A percentile compares a stretch with the other conserved stretches of the same genome.
phyloP scores from a whole-genome alignment of 2,888 invertebrate genomes.

The Heteropelma amictum region DNA sequence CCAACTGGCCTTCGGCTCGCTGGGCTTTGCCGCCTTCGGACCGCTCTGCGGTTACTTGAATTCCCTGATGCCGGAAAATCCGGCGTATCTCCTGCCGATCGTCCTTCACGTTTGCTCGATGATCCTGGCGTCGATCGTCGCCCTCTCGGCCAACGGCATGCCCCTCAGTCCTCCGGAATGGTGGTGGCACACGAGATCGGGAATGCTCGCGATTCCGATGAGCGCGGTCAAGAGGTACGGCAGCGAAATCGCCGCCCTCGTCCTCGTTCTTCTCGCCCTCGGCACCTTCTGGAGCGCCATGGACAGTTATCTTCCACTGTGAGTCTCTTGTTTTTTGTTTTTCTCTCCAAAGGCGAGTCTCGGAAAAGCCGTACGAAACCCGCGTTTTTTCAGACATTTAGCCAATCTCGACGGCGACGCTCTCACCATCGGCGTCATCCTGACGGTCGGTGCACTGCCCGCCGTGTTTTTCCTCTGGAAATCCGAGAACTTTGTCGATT shows the following conservation, averaged over 20 bases:
- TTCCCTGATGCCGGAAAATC: slow-evolving; percentile 56
- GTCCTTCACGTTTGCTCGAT: slow-evolving; percentile 80
- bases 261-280: slow-evolving; percentile 84
- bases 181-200: slow-evolving; percentile 92
- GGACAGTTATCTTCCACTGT: slow-evolving; percentile 88
- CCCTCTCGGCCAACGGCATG: slow-evolving; percentile 80
- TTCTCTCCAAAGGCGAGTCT: no score
- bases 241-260: slow-evolving; percentile 85
- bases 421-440: slow-evolving; percentile 83
- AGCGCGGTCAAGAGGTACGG: slow-evolving; percentile 87
- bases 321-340: slow-evolving; percentile 10
- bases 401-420: slow-evolving; percentile 80
- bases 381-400: slow-evolving; percentile 82
- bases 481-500: slow-evolving; percentile 91
- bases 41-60: slow-evolving; percentile 79
- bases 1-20: slow-evolving; percentile 87
- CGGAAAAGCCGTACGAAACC: no score
- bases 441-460: slow-evolving; percentile 85
- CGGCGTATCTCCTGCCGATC: slow-evolving; percentile 80
- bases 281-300: slow-evolving; percentile 90
- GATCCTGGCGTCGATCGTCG: slow-evolving; percentile 77
- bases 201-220: slow-evolving; percentile 88
- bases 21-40: slow-evolving; percentile 86
- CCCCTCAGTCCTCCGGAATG: slow-evolving; percentile 90
- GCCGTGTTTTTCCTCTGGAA: slow-evolving; percentile 86